phyloP scores from a whole-genome alignment of 2,113 vertebrate species.

The Plecturocebus donacophilus region DNA sequence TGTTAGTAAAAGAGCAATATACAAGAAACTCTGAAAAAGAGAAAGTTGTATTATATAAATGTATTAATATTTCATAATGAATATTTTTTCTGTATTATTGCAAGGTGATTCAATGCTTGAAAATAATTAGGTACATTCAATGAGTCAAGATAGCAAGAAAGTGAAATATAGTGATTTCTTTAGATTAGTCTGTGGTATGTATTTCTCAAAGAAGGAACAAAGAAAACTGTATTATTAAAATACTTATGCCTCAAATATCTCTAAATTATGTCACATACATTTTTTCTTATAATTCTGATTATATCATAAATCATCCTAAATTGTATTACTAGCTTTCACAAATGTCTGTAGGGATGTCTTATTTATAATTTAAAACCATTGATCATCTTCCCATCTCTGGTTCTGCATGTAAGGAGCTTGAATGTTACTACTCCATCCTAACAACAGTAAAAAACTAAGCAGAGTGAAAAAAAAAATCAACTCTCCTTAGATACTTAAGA shows the following conservation, averaged over 20 bases:
- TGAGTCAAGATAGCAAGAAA: not conserved
- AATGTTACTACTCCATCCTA: too few species aligned
- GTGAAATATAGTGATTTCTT: not conserved
- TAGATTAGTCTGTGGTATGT: not conserved
- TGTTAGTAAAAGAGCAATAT: constrained; percentile 47
- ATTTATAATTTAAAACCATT: not conserved
- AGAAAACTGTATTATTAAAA: not conserved
- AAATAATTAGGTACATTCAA: not conserved
- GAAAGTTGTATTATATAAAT: not conserved
- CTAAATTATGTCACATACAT: not conserved
- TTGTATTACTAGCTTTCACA: not conserved
- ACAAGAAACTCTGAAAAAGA: not conserved
- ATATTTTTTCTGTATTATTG: not conserved
- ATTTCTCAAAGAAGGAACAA: not conserved
- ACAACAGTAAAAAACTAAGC: not conserved
- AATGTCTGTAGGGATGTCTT: not conserved
- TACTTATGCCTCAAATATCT: not conserved
- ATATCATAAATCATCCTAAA: not conserved
- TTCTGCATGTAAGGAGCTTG: not conserved
- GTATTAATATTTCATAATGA: not conserved
- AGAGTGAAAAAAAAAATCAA: not conserved
- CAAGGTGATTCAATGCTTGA: not conserved
- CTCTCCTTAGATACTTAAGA: not conserved
- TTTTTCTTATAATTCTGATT: not conserved
- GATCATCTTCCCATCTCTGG: fast-evolving